Conservation (phyloP, 1,140 invertebrate genomes). For the Episyrphus balteatus region DNA sequence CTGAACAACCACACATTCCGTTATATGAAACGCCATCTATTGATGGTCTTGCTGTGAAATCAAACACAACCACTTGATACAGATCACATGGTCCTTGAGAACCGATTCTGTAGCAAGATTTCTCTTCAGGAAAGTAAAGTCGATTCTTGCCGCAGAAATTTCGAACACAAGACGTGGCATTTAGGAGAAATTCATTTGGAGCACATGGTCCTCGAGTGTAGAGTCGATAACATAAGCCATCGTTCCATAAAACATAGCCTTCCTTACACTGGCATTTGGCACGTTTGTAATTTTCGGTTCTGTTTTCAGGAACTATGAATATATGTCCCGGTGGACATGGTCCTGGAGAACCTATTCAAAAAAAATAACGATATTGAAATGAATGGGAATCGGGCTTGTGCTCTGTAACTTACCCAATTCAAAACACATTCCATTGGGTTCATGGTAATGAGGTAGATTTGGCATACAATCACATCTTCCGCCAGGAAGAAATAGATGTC, state of each 20-base stretch:
- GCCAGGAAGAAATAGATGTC: slow-evolving; percentile 61
- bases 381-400: too few relatives aligned
- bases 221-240: slow-evolving; percentile 60
- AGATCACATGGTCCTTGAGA: slow-evolving; percentile 55
- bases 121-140: slow-evolving; percentile 59
- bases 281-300: slow-evolving; percentile 9
- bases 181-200: slow-evolving; percentile 51
- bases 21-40: slow-evolving; percentile 70
- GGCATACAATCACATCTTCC: slow-evolving; percentile 57
- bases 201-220: slow-evolving; percentile 66
- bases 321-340: slow-evolving; percentile 60
- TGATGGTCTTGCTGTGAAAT: slow-evolving; percentile 60
- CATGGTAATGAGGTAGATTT: slow-evolving; percentile 59
- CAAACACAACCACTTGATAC: slow-evolving; percentile 62
- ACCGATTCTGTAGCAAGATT: slow-evolving; percentile 63
- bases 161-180: slow-evolving; percentile 45
- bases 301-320: slow-evolving; percentile 41
- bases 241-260: slow-evolving; percentile 52
- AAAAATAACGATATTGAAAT: not conserved
- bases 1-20: slow-evolving; percentile 61
- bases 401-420: slow-evolving; percentile 50
- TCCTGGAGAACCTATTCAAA: slow-evolving; percentile 46
- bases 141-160: slow-evolving; percentile 60
- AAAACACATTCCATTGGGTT: slow-evolving; percentile 54
- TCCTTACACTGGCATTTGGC: slow-evolving; percentile 53